A percentile compares a stretch with the other conserved stretches of the same genome.
Conservation (phyloP, 2,888 invertebrate species). For the Brachynemurus nebulosus region DNA sequence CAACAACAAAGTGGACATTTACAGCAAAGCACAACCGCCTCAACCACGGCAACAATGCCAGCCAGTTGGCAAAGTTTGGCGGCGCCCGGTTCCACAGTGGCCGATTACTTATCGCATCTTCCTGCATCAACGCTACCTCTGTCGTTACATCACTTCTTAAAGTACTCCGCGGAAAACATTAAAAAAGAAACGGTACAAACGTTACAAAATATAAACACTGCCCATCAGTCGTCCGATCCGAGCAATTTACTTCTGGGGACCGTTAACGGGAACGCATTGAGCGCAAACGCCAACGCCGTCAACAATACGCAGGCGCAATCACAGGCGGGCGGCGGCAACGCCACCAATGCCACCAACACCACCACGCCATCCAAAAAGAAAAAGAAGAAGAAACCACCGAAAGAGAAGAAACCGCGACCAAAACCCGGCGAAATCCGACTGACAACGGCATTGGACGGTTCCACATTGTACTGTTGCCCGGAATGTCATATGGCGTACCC, state of each 20-base stretch:
- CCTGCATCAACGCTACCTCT: slow-evolving; percentile 59
- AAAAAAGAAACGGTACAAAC: slow-evolving; percentile 54
- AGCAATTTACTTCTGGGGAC: slow-evolving; percentile 26
- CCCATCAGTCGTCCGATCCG: slow-evolving; percentile 19
- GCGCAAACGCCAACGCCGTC: slow-evolving; percentile 26
- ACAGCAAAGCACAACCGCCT: slow-evolving; percentile 29
- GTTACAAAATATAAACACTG: slow-evolving; percentile 20
- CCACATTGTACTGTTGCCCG: slow-evolving; percentile 73
- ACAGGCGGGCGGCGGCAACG: slow-evolving; percentile 9
- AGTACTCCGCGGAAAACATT: slow-evolving; percentile 63
- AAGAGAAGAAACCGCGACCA: slow-evolving; percentile 70
- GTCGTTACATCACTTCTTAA: slow-evolving; percentile 69
- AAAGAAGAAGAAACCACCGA: slow-evolving; percentile 60
- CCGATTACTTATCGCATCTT: slow-evolving; percentile 70
- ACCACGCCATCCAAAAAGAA: slow-evolving; percentile 48
- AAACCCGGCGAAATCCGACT: slow-evolving; percentile 73
- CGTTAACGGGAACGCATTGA: slow-evolving; percentile 20
- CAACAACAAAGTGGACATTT: slow-evolving; percentile 8
- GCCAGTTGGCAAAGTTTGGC: slow-evolving; percentile 57
- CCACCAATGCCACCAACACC: slow-evolving; percentile 21
- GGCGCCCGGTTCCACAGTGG: slow-evolving; percentile 57
- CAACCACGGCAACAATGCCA: slow-evolving; percentile 36
- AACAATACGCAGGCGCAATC: slow-evolving; percentile 29
- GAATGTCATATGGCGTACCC: slow-evolving; percentile 86
- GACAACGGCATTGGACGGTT: slow-evolving; percentile 68